These are phyloP conservation scores for Raphicerus campestris DNA, from an alignment of 2,113 vertebrate species.

Conservation along the genomic window DNA sequence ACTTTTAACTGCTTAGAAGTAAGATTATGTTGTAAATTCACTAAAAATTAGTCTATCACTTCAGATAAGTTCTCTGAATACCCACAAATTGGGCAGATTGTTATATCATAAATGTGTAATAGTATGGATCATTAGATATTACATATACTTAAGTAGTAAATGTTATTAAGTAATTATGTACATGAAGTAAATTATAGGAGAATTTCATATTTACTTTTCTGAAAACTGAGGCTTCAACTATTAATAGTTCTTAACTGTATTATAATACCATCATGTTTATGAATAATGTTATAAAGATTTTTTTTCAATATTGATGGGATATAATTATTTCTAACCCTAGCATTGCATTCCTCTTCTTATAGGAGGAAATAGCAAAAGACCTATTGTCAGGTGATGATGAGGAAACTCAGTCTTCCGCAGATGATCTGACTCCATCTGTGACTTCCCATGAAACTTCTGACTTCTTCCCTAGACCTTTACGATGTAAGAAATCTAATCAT, in stretches of 20 bases:
- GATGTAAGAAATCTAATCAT: slow-evolving; percentile 86
- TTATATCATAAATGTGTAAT: neutral
- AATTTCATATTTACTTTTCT: neutral
- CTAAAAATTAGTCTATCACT: neutral
- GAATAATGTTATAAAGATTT: neutral
- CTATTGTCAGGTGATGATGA: slow-evolving; percentile 97
- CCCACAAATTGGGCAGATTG: neutral
- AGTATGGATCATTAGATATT: neutral
- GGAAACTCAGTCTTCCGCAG: slow-evolving; percentile 98
- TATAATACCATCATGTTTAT: neutral
- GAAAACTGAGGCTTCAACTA: neutral
- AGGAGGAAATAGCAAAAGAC: slow-evolving; percentile 99
- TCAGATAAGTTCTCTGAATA: neutral
- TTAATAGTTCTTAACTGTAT: neutral
- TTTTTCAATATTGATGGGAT: neutral
- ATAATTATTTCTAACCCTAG: neutral
- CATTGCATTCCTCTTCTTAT: slow-evolving; percentile 39
- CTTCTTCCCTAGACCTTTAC: slow-evolving; percentile 96
- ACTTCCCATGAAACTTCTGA: slow-evolving; percentile 96
- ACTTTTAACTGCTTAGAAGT: neutral
- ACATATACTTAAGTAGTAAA: neutral
- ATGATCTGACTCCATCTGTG: slow-evolving; percentile 97
- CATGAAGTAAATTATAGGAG: neutral
- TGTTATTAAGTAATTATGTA: neutral
- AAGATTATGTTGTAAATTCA: neutral